A percentile compares a stretch with the other conserved stretches of the same genome.
phyloP scores from a whole-genome alignment of 2,113 vertebrate genomes.

The western clawed frog (Xenopus tropicalis) region DNA sequence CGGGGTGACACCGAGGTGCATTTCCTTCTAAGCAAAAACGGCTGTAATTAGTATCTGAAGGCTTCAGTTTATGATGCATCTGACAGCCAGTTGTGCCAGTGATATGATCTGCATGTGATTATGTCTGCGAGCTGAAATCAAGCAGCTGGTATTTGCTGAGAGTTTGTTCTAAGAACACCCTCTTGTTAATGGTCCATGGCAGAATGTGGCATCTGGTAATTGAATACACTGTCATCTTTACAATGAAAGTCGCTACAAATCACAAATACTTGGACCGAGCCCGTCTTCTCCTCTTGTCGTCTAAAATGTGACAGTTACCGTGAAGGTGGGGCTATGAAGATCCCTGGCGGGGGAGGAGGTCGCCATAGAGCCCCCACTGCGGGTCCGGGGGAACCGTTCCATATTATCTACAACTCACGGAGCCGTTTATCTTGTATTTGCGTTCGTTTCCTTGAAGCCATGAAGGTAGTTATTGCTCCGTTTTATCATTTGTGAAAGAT shows the following conservation, averaged over 20 bases:
- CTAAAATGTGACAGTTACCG: slow-evolving; percentile 54
- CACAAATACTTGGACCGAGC: slow-evolving; percentile 51
- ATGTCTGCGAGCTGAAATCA: slow-evolving; percentile 54
- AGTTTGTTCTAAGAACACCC: slow-evolving; percentile 53
- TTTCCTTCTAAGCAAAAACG: slow-evolving; percentile 29
- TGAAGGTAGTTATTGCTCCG: neutral
- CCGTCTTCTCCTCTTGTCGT: slow-evolving; percentile 48
- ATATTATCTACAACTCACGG: slow-evolving; percentile 3
- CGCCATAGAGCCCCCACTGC: neutral
- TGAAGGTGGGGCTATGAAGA: slow-evolving; percentile 53
- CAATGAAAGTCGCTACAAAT: slow-evolving; percentile 58
- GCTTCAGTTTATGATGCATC: slow-evolving; percentile 53
- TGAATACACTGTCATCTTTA: slow-evolving; percentile 55
- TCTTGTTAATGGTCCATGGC: slow-evolving; percentile 60
- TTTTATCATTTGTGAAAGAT: slow-evolving; percentile 14
- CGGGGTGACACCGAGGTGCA: neutral
- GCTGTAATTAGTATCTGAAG: slow-evolving; percentile 39
- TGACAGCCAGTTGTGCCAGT: slow-evolving; percentile 52
- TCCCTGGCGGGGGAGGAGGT: neutral
- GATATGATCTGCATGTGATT: slow-evolving; percentile 50
- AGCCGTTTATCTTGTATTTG: slow-evolving; percentile 17
- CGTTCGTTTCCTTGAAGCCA: slow-evolving; percentile 3
- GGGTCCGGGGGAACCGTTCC: slow-evolving; percentile 5
- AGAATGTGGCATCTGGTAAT: slow-evolving; percentile 62
- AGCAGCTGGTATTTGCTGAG: slow-evolving; percentile 65